These are phyloP conservation scores for Anableps anableps DNA, from an alignment of 2,797 vertebrate species.

Conservation along the genomic window DNA sequence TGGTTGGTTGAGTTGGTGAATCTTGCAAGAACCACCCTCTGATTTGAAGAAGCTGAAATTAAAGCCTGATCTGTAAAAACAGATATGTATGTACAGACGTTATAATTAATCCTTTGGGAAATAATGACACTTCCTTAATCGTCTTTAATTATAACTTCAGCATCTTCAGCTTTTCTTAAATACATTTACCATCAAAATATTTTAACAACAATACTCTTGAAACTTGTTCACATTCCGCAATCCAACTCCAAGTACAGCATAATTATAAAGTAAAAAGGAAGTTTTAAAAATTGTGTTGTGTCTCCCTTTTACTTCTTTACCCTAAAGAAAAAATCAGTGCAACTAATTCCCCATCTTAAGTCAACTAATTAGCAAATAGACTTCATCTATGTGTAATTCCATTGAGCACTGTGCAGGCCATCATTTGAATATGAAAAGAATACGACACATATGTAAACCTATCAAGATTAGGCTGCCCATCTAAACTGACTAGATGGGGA, in stretches of 20 bases:
- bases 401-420: neutral
- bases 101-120: neutral
- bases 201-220: too few relatives aligned
- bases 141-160: neutral
- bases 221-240: neutral
- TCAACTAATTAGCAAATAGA: neutral
- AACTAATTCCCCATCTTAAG: neutral
- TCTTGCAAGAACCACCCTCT: neutral
- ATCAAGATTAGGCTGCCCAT: neutral
- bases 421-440: neutral
- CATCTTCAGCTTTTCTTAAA: too few relatives aligned
- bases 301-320: neutral
- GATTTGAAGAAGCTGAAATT: constrained; percentile 1
- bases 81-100: too few relatives aligned
- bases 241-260: neutral
- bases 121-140: neutral
- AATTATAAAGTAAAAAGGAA: neutral
- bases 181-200: too few relatives aligned
- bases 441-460: neutral
- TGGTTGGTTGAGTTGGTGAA: neutral
- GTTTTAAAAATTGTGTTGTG: neutral
- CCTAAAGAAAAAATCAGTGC: neutral
- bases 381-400: neutral
- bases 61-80: neutral
- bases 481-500: neutral